Evolutionary conservation across 2,797 vertebrate species (phyloP), one percentile per base, ranked within the genome.

Genomic region (Brotula barbata): DNA sequence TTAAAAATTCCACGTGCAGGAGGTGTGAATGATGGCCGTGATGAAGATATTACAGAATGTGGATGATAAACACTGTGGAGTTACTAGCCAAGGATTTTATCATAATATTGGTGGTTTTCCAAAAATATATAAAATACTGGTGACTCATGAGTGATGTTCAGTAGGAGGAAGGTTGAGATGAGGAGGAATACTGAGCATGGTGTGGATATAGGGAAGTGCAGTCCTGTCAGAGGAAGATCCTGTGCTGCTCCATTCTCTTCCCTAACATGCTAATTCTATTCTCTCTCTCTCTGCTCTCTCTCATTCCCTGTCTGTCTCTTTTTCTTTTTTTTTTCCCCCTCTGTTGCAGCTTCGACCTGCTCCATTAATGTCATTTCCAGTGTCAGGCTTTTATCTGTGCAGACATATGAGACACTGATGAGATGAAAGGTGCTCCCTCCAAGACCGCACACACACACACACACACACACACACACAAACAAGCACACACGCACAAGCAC

Each of bases 301-400:
- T 37, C 49, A 39, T 25, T 41, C 17, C 57, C 17, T 41, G 39
- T 45, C 47, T 54, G 36, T 61, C 55, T 53, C 17, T 14, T 20
- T 17, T n/a, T 49, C 23, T 36, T 16, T 34, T 7, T 46, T n/a
- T 1, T 45, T 48, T 17, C 22, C 57, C 36, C 58, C 51, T 49
- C n/a, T 50, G 72, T 64, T 53, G 51, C 61, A 58, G 67, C 66
- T 59, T 10, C 34, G 36, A 66, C 68, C 57, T 48, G 15, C 58
- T 37, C 73, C 67, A 75, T 78, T 81, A 63, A 64, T 75, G 75
- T 66, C 73, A 71, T 70, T 81, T 78, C 22, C 48, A 64, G 45
- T 39, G 39, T 68, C 44, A 48, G 43, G 15, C 31, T 64, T 34
- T 65, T 78, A 70, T 78, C 73, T 73, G 53, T 58, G 58, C 36